Conservation (phyloP, 2,113 vertebrate genomes). For the Scatophagus argus region DNA sequence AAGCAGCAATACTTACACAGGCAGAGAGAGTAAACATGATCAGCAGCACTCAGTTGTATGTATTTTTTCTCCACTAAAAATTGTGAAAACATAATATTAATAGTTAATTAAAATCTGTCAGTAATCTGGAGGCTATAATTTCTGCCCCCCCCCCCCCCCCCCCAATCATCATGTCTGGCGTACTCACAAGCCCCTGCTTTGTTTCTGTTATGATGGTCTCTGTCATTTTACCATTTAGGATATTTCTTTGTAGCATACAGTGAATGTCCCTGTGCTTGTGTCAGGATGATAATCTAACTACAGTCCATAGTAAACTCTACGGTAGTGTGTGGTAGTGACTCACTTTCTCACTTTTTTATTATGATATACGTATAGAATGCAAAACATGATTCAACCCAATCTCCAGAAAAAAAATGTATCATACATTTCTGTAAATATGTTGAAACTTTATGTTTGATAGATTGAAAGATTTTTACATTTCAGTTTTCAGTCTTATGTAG, state of each 20-base stretch:
- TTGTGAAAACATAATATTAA: background rate
- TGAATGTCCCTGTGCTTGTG: background rate
- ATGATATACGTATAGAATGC: no score
- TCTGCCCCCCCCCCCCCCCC: no score
- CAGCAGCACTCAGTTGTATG: no score
- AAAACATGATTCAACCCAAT: no score
- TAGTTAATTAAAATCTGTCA: background rate
- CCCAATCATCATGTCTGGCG: background rate
- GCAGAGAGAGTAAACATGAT: background rate
- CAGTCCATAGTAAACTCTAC: slow-evolving; percentile 24
- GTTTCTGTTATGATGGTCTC: background rate
- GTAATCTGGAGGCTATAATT: no score
- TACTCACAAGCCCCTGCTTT: background rate
- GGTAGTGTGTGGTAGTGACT: slow-evolving; percentile 21
- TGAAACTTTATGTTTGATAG: no score
- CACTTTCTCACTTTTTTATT: slow-evolving; percentile 23
- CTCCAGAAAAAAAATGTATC: no score
- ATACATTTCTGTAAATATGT: no score
- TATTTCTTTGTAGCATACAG: background rate
- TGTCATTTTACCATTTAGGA: slow-evolving; percentile 1
- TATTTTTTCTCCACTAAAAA: background rate
- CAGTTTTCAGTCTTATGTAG: no score
- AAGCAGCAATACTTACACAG: background rate
- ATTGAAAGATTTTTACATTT: no score
- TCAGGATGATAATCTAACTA: slow-evolving; percentile 7